A percentile compares a stretch with the other conserved stretches of the same genome.
Conservation (phyloP, 2,888 invertebrate genomes). For the Rutpela maculata region DNA sequence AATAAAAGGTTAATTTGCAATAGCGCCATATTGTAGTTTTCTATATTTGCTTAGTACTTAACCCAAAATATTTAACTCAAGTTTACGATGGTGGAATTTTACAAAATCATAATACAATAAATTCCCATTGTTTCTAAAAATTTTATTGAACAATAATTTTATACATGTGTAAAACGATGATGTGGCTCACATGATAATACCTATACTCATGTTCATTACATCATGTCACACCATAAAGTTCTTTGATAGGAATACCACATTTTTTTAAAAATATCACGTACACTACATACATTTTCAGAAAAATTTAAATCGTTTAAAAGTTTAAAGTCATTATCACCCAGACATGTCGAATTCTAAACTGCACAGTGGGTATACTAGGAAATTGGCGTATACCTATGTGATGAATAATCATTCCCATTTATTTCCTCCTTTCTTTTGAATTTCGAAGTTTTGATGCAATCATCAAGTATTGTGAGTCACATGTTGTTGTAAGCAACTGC, state of each 20-base stretch:
- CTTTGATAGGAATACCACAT: not conserved
- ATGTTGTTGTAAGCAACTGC: constrained; percentile 27
- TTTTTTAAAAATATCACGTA: constrained; percentile 3
- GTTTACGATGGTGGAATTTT: not conserved
- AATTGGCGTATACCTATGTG: not conserved
- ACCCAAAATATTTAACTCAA: no score
- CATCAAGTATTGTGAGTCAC: constrained; percentile 31
- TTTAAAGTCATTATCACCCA: not conserved
- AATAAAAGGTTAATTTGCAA: no score
- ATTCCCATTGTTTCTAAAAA: not conserved
- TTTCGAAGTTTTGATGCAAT: constrained; percentile 22
- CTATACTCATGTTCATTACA: not conserved
- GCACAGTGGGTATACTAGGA: constrained; percentile 5
- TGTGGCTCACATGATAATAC: not conserved
- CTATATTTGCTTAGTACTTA: no score
- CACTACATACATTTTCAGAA: not conserved
- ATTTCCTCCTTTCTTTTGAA: constrained; percentile 16
- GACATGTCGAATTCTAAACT: not conserved
- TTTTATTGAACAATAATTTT: not conserved
- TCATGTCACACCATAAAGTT: not conserved
- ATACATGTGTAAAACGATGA: not conserved
- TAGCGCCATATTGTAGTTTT: no score
- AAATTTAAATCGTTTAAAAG: not conserved
- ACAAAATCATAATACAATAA: not conserved
- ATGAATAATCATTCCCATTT: constrained; percentile 15